Evolutionary conservation across 2,888 invertebrate genomes (phyloP).

Genomic region (Microctonus aethiopoides): DNA sequence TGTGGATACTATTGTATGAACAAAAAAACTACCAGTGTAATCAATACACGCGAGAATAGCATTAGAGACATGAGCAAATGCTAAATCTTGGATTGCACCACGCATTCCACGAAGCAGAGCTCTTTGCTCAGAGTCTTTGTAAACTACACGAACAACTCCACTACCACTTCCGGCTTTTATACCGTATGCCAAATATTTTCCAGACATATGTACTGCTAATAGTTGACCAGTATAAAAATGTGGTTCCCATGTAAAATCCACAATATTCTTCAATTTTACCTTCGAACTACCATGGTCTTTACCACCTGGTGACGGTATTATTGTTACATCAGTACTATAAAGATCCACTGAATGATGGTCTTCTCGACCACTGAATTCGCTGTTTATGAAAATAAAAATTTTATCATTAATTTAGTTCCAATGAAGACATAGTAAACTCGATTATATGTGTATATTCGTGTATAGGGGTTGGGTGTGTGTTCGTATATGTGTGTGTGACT

Average conservation of each 20-base stretch:
- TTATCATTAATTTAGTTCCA: not conserved
- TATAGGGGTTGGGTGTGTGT: not conserved
- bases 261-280: constrained; percentile 89
- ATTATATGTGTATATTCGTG: not conserved
- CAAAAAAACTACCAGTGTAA: constrained; percentile 83
- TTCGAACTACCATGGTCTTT: constrained; percentile 88
- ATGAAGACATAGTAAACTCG: not conserved
- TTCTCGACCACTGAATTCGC: constrained; percentile 73
- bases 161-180: constrained; percentile 74
- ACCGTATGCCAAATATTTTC: constrained; percentile 89
- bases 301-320: constrained; percentile 77
- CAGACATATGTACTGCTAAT: constrained; percentile 87
- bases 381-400: constrained; percentile 52
- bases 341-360: constrained; percentile 72
- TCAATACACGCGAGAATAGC: constrained; percentile 90
- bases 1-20: constrained; percentile 79
- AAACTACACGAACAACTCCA: constrained; percentile 87
- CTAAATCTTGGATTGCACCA: constrained; percentile 89
- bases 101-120: constrained; percentile 87
- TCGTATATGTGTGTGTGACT: not conserved
- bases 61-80: constrained; percentile 87
- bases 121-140: constrained; percentile 79
- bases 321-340: constrained; percentile 74
- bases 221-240: constrained; percentile 88
- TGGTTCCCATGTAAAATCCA: constrained; percentile 94